Base-by-base conservation (phyloP, 2,888 invertebrate genomes). In the Minunthozetes semirufus region DNA sequence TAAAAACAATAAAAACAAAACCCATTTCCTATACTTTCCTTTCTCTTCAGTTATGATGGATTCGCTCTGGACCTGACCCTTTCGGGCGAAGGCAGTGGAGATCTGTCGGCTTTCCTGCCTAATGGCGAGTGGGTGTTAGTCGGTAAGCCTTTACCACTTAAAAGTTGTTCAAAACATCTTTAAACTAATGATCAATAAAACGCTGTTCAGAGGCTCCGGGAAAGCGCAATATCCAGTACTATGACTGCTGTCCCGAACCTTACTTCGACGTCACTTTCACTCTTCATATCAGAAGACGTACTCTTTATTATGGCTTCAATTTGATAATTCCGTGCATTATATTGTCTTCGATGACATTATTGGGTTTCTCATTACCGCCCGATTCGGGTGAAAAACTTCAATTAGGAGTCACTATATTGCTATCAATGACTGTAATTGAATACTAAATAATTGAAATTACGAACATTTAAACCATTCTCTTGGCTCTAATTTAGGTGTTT, bases 121-220 rank as follows among this genome's bases (percentile, higher is more conserved):
- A 99, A 98, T 85, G 98, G 98, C 83, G 99, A 99, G 88, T 99
- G 99, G 98, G 94, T 96, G 86, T 88, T 99, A 81, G 88, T 98
- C 86, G 96, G 97, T 95, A 87, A 89, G 90, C 5, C 4, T 33
- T 42, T n/a, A n/a, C n/a, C n/a, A n/a, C n/a, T n/a, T n/a, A n/a
- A n/a, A n/a, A n/a, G n/a, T n/a, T n/a, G n/a, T n/a, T n/a, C n/a
- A n/a, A n/a, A n/a, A n/a, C n/a, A n/a, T n/a, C n/a, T n/a, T n/a
- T n/a, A n/a, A n/a, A n/a, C n/a, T n/a, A n/a, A n/a, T n/a, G n/a
- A n/a, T n/a, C n/a, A n/a, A n/a, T n/a, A n/a, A 66, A 19, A 1
- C 8, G 11, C 13, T 38, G 38, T 29, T 66, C 46, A 94, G 94
- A 91, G 80, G 91, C 93, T 90, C 93, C 93, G 75, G 93, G 93